Conservation (phyloP, 2,888 invertebrate species). For the Polyploca ridens region DNA sequence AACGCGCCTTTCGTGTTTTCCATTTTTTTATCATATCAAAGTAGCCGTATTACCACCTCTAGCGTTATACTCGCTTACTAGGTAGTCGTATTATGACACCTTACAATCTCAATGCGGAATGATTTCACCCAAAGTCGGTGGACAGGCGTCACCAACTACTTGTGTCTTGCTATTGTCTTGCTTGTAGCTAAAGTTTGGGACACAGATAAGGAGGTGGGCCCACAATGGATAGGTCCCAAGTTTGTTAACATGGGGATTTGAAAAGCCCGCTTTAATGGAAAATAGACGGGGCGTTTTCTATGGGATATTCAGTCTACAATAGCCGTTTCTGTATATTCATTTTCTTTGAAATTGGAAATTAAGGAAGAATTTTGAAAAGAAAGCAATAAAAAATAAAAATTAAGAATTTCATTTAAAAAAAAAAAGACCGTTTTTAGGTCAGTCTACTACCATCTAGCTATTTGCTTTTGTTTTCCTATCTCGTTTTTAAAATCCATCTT, state of each 20-base stretch:
- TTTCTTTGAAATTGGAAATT: slow-evolving; percentile 42
- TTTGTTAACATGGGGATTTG: slow-evolving; percentile 64
- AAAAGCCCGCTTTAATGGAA: slow-evolving; percentile 52
- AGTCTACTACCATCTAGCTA: no score
- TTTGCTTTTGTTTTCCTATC: no score
- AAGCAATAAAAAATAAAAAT: background rate
- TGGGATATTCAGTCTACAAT: slow-evolving; percentile 11
- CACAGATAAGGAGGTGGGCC: slow-evolving; percentile 58
- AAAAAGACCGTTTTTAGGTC: no score
- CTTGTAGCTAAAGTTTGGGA: slow-evolving; percentile 60
- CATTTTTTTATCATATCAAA: no score
- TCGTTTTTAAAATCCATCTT: no score
- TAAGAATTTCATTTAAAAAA: background rate
- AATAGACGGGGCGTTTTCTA: slow-evolving; percentile 27
- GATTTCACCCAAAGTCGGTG: slow-evolving; percentile 33
- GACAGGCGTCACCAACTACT: slow-evolving; percentile 51
- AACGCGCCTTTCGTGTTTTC: no score
- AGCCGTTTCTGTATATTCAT: slow-evolving; percentile 2
- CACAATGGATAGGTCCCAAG: slow-evolving; percentile 69
- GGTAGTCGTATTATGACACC: slow-evolving; percentile 31
- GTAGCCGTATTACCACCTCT: background rate
- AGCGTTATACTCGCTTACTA: slow-evolving; percentile 15
- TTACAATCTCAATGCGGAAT: slow-evolving; percentile 32
- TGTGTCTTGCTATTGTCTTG: slow-evolving; percentile 64
- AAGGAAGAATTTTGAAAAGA: background rate